phyloP scores from a whole-genome alignment of 2,113 vertebrate species.

The Plestiodon gilberti region DNA sequence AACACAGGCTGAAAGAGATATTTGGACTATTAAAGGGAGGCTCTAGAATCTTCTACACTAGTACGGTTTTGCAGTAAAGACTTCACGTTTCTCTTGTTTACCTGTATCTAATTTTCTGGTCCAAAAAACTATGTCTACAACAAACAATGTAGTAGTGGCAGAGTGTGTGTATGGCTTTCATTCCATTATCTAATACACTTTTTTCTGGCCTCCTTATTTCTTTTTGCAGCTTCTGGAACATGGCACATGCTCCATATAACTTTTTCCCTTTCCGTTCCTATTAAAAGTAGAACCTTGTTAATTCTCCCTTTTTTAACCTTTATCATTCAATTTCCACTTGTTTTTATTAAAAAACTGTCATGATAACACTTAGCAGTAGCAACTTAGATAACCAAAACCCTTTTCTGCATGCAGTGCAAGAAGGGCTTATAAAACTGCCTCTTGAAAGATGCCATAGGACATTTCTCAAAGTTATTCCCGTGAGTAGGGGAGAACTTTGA shows the following conservation, averaged over 20 bases:
- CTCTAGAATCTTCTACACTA: neutral
- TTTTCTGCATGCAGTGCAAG: neutral
- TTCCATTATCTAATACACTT: neutral
- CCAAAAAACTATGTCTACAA: neutral
- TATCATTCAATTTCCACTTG: neutral
- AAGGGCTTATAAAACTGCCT: neutral
- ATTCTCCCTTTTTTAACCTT: too few relatives aligned
- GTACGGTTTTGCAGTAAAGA: neutral
- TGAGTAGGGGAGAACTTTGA: too few relatives aligned
- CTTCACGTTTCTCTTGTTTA: neutral
- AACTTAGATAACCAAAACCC: neutral
- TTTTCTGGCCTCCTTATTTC: neutral
- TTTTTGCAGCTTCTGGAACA: neutral
- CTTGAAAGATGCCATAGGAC: neutral
- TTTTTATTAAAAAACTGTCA: neutral
- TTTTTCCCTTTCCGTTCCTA: neutral
- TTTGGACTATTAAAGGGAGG: neutral
- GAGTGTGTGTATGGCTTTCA: too few relatives aligned
- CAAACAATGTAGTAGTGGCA: too few relatives aligned
- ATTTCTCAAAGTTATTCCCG: too few relatives aligned
- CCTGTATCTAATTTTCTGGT: neutral
- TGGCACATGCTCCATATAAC: too few relatives aligned
- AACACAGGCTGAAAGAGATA: neutral
- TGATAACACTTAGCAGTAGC: neutral
- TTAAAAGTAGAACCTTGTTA: too few relatives aligned